Percentiles rank a stretch among this genome's conserved stretches.
phyloP scores from a whole-genome alignment of 1,140 invertebrate species.

The Calephelis nemesis region DNA sequence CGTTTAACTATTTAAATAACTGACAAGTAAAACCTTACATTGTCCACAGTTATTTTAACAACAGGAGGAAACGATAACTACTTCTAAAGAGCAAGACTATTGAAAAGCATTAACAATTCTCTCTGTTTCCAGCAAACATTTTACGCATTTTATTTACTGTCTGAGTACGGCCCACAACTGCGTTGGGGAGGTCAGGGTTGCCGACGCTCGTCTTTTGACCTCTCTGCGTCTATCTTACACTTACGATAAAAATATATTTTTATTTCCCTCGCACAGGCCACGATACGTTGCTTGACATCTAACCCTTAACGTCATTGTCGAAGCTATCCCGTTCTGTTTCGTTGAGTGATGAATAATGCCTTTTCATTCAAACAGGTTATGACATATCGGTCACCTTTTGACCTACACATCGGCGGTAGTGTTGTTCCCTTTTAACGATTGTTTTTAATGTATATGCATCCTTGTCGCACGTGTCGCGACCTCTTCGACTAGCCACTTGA shows the following conservation, averaged over 20 bases:
- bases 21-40: conserved; percentile 47
- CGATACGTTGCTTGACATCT: conserved; percentile 74
- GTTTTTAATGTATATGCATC: conserved; percentile 48
- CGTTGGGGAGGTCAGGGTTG: conserved; percentile 72
- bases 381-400: conserved; percentile 76
- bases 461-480: conserved; percentile 65
- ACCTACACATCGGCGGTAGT: conserved; percentile 54
- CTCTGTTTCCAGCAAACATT: conserved; percentile 39
- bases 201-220: conserved; percentile 75
- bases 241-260: conserved; percentile 41
- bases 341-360: conserved; percentile 35
- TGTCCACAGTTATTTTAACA: conserved; percentile 52
- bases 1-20: conserved; percentile 30
- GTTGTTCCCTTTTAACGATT: conserved; percentile 55
- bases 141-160: conserved; percentile 53
- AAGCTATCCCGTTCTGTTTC: conserved; percentile 49
- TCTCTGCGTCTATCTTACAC: conserved; percentile 46
- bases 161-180: conserved; percentile 58
- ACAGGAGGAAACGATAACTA: conserved; percentile 43
- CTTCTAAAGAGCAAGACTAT: conserved; percentile 32
- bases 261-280: conserved; percentile 61
- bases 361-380: conserved; percentile 72
- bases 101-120: conserved; percentile 43
- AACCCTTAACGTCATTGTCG: conserved; percentile 74
- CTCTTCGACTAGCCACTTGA: conserved; percentile 72